Percentiles rank a stretch among this genome's conserved stretches.
Evolutionary conservation across 2,797 vertebrate genomes (phyloP).

Genomic region (Etheostoma perlongum): DNA sequence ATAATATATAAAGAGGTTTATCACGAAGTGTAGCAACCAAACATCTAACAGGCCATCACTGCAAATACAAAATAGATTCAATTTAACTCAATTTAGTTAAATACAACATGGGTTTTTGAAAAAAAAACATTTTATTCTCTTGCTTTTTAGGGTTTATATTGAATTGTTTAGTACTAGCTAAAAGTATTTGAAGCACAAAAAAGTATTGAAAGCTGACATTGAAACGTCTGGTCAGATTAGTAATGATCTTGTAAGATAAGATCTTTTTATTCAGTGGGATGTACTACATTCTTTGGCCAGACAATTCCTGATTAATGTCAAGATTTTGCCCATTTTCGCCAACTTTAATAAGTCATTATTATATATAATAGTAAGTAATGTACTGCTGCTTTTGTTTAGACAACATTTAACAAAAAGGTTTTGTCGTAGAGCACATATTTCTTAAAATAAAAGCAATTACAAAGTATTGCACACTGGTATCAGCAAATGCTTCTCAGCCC

Average conservation of each 20-base stretch:
- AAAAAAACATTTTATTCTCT: background rate
- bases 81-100: background rate
- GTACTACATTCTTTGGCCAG: background rate
- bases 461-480: background rate
- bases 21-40: background rate
- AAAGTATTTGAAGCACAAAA: background rate
- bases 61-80: background rate
- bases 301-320: background rate
- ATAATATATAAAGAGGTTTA: background rate
- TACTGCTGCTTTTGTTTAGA: background rate
- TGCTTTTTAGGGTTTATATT: background rate
- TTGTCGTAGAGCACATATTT: background rate
- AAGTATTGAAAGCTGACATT: background rate
- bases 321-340: background rate
- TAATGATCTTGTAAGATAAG: background rate
- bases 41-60: background rate
- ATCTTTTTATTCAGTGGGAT: background rate
- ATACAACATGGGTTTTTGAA: too few relatives aligned
- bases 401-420: background rate
- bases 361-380: background rate
- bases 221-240: background rate
- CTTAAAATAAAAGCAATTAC: background rate
- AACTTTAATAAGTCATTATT: background rate
- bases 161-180: background rate
- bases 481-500: too few relatives aligned